phyloP scores from a whole-genome alignment of 2,113 vertebrate species.

The Synodontis membranacea region DNA sequence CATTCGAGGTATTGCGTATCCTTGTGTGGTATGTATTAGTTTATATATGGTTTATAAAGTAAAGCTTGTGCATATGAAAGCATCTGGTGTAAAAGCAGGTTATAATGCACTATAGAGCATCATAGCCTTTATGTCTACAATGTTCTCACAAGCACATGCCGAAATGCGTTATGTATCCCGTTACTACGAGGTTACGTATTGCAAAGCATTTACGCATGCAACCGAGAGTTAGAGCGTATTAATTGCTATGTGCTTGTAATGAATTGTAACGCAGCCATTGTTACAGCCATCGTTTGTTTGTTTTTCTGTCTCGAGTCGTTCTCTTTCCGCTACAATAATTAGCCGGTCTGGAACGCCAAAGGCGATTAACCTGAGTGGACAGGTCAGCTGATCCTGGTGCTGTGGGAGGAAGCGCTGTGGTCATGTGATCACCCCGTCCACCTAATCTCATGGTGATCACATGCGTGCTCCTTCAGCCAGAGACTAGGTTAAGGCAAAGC shows the following conservation, averaged over 20 bases:
- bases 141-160: neutral
- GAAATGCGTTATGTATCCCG: neutral
- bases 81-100: neutral
- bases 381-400: slow-evolving; percentile 28
- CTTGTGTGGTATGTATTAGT: neutral
- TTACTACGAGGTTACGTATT: neutral
- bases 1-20: neutral
- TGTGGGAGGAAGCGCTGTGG: neutral
- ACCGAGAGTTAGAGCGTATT: neutral
- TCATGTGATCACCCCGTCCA: slow-evolving; percentile 23
- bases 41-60: neutral
- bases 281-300: neutral
- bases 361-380: slow-evolving; percentile 31
- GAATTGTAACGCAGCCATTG: neutral
- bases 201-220: neutral
- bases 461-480: neutral
- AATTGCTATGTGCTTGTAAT: neutral
- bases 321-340: slow-evolving; percentile 6
- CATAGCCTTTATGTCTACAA: neutral
- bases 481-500: neutral
- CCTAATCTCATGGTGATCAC: slow-evolving; percentile 14
- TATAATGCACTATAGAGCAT: neutral
- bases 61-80: neutral
- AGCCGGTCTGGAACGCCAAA: slow-evolving; percentile 34
- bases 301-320: neutral